Conservation (phyloP, 2,113 vertebrate genomes). For the Vanacampus margaritifer region DNA sequence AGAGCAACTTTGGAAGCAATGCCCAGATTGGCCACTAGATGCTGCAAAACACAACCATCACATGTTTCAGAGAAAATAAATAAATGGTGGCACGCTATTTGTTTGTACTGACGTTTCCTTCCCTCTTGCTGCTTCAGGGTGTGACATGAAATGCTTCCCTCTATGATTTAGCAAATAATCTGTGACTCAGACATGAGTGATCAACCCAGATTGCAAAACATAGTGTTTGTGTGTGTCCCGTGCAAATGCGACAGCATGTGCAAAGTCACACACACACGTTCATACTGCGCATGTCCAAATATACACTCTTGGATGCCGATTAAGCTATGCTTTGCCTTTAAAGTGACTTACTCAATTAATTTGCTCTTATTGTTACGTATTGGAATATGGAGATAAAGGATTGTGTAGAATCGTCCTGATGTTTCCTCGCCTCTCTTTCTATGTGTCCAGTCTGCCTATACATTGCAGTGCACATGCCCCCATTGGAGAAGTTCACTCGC, state of each 20-base stretch:
- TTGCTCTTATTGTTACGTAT: too few species aligned
- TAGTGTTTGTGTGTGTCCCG: not conserved
- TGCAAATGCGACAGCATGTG: slow-evolving; percentile 6
- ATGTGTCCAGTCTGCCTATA: not conserved
- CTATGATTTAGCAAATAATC: not conserved
- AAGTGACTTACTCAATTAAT: not conserved
- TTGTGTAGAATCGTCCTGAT: not conserved
- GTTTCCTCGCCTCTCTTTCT: slow-evolving; percentile 3
- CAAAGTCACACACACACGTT: slow-evolving; percentile 9
- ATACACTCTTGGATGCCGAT: too few species aligned
- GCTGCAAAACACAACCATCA: not conserved
- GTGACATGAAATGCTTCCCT: not conserved
- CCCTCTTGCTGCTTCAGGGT: not conserved
- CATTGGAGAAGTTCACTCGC: slow-evolving; percentile 54
- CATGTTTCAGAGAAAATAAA: too few species aligned
- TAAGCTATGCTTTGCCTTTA: not conserved
- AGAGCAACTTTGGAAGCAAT: not conserved
- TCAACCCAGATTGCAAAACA: slow-evolving; percentile 23
- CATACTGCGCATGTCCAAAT: too few species aligned
- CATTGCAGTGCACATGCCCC: slow-evolving; percentile 15
- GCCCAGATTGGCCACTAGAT: not conserved
- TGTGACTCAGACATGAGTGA: slow-evolving; percentile 33
- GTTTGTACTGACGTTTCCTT: too few species aligned
- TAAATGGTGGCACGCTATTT: too few species aligned
- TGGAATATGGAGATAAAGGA: not conserved